Evolutionary conservation across 2,797 vertebrate species (phyloP).

Genomic region (Echiichthys vipera): DNA sequence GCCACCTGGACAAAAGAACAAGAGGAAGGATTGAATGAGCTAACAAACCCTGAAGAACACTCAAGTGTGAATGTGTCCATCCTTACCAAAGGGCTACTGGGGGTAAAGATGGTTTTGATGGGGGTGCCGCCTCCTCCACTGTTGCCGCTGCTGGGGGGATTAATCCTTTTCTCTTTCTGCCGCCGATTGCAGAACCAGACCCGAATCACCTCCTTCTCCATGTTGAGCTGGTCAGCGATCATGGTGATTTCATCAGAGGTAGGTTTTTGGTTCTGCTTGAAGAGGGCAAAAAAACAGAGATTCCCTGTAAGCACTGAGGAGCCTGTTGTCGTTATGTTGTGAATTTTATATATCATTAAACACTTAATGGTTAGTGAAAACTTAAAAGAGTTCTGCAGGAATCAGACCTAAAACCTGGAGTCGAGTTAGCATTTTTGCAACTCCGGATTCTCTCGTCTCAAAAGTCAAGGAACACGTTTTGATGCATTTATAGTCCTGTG

Average conservation of each 20-base stretch:
- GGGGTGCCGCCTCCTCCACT: conserved; percentile 88
- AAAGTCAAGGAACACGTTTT: too few relatives aligned
- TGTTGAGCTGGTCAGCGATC: conserved; percentile 99
- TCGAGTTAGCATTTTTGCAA: too few relatives aligned
- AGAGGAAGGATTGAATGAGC: background rate
- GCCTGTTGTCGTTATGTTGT: background rate
- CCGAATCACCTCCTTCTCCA: conserved; percentile 99
- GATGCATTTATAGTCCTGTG: too few relatives aligned
- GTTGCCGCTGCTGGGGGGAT: conserved; percentile 94
- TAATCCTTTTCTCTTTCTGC: conserved; percentile 99
- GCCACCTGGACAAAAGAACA: conserved; percentile 86
- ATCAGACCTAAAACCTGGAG: too few relatives aligned
- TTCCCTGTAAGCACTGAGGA: conserved; percentile 75
- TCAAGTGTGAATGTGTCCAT: conserved; percentile 1
- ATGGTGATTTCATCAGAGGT: conserved; percentile 99
- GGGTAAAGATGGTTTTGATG: conserved; percentile 97
- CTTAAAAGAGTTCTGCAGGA: too few relatives aligned
- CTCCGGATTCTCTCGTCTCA: too few relatives aligned
- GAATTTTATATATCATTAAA: too few relatives aligned
- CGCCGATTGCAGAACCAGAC: conserved; percentile 99
- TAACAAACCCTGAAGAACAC: background rate
- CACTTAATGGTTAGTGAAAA: background rate
- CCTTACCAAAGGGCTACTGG: conserved; percentile 93
- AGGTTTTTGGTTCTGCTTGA: conserved; percentile 99
- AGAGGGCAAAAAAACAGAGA: conserved; percentile 82